Evolutionary conservation across 2,797 vertebrate species (phyloP).

Genomic region (Acrocephalus scirpaceus): DNA sequence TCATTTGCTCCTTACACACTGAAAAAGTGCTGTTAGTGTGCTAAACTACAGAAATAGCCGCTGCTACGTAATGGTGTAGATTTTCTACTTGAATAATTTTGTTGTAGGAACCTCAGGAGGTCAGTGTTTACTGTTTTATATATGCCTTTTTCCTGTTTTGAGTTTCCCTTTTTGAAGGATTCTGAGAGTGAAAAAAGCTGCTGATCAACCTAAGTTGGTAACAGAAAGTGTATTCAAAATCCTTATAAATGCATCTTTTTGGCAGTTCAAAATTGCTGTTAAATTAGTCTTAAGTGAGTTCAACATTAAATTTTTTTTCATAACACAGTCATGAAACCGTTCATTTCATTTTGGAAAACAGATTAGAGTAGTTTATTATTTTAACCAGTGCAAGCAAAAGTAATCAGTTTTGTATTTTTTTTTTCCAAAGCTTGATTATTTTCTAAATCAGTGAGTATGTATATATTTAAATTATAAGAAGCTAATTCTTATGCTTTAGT

Average conservation of each 20-base stretch:
- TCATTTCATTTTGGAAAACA: conserved; percentile 1
- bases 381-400: conserved; percentile 67
- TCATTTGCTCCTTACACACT: conserved; percentile 84
- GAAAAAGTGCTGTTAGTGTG: conserved; percentile 85
- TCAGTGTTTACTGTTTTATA: conserved; percentile 92
- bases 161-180: conserved; percentile 84
- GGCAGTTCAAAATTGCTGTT: conserved; percentile 67
- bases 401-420: conserved; percentile 68
- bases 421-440: conserved; percentile 73
- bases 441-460: conserved; percentile 70
- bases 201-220: conserved; percentile 84
- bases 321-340: conserved; percentile 51
- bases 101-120: conserved; percentile 96
- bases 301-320: conserved; percentile 56
- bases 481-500: conserved; percentile 71
- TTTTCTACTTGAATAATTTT: conserved; percentile 99
- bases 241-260: conserved; percentile 68
- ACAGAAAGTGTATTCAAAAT: conserved; percentile 80
- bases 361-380: conserved; percentile 64
- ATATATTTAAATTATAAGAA: conserved; percentile 72
- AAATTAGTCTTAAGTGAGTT: conserved; percentile 65
- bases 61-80: conserved; percentile 92
- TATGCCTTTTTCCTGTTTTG: conserved; percentile 86
- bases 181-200: conserved; percentile 82
- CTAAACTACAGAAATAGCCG: conserved; percentile 89